Evolutionary conservation across 2,888 invertebrate species (phyloP).

Genomic region (Osmoderma eremita): DNA sequence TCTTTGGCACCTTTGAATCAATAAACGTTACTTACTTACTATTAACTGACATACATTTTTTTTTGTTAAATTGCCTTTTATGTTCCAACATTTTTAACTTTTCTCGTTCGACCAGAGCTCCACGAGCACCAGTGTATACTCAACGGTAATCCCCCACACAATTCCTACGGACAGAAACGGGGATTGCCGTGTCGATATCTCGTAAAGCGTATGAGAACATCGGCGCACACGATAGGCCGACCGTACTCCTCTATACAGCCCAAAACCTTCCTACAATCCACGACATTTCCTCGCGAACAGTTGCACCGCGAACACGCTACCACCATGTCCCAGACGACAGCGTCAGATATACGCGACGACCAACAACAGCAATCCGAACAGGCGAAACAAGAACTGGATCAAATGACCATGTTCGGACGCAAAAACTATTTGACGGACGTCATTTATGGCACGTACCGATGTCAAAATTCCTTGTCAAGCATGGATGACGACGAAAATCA

Average conservation of each 20-base stretch:
- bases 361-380: constrained; percentile 4
- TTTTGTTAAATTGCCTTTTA: too few relatives aligned
- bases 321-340: constrained; percentile 17
- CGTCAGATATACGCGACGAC: neutral
- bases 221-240: neutral
- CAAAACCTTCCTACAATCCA: neutral
- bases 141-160: too few relatives aligned
- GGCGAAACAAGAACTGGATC: constrained; percentile 17
- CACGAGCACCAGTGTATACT: too few relatives aligned
- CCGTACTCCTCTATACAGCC: neutral
- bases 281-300: neutral
- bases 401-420: constrained; percentile 48
- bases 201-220: too few relatives aligned
- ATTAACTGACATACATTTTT: too few relatives aligned
- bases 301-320: neutral
- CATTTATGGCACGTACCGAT: constrained; percentile 24
- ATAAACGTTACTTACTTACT: too few relatives aligned
- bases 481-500: constrained; percentile 64
- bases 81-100: too few relatives aligned
- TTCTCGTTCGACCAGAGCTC: too few relatives aligned
- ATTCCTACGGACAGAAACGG: too few relatives aligned
- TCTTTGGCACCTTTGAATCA: too few relatives aligned
- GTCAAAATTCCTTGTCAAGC: constrained; percentile 41
- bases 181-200: too few relatives aligned
- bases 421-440: constrained; percentile 49